A percentile compares a stretch with the other conserved stretches of the same genome.
These are phyloP conservation scores for Elysia crispata DNA, from an alignment of 2,888 invertebrate genomes.

Conservation along the genomic window DNA sequence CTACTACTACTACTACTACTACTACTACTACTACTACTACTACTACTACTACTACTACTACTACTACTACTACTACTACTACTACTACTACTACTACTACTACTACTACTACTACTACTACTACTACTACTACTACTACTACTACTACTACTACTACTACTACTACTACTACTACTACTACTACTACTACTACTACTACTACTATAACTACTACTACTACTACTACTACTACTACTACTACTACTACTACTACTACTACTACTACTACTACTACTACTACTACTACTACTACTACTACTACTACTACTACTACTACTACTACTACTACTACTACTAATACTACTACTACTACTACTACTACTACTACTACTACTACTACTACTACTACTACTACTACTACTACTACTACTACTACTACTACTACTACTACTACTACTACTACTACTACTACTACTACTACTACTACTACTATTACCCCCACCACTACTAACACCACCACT, in stretches of 20 bases:
- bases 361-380: not conserved
- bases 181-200: constrained; percentile 9
- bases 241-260: not conserved
- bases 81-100: not conserved
- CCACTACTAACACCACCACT: too few relatives aligned
- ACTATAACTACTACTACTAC: not conserved
- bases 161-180: constrained; percentile 9
- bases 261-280: not conserved
- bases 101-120: not conserved
- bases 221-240: constrained; percentile 9
- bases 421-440: not conserved
- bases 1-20: too few relatives aligned
- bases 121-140: constrained; percentile 1
- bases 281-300: not conserved
- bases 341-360: too few relatives aligned
- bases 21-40: not conserved
- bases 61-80: not conserved
- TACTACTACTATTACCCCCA: constrained; percentile 11
- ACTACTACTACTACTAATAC: too few relatives aligned
- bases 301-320: too few relatives aligned
- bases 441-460: not conserved
- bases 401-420: not conserved
- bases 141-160: constrained; percentile 9
- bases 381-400: not conserved
- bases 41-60: not conserved